Base-by-base conservation (phyloP, 2,797 vertebrate genomes). In the Periophthalmus magnuspinnatus region DNA sequence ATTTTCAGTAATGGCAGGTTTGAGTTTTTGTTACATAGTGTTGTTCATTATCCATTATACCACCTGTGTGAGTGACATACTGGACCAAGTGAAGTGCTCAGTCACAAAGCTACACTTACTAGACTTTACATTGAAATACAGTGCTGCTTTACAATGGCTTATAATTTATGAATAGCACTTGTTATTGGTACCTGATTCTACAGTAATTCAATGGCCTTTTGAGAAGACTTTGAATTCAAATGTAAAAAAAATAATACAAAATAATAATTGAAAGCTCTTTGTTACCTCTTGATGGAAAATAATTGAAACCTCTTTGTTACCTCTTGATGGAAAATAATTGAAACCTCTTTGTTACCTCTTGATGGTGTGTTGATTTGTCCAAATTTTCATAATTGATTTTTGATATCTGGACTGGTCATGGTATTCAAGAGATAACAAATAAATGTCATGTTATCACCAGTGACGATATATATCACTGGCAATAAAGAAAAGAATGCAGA, bases 141-240 rank as follows among this genome's bases (percentile, higher is more conserved):
- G 68, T 32, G 3, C 36, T 59, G 60, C 57, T 77, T 78, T 73
- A 69, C 69, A 36, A 75, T 75, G 60, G 65, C 79, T 45, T 77
- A 54, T 41, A 41, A 3, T 57, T 48, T 61, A 24, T 52, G 28
- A 55, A 36, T 54, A 61, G 77, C 60, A 69, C 50, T 36, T 71
- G 79, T 50, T 70, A 70, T 72, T 69, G 63, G 60, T 76, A 76
- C 5, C 13, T 11, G 41, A 14, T 45, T 45, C 41, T 5, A 14
- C 13, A 81, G 74, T 74, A 76, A 81, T 19, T 17, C 2, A 59
- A 77, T 62, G 57, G 52, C 9, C 21, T 55, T 54, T 54, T 21
- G 7, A 54, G 3, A 10, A 11, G 16, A 19, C 50, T 48, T 48
- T 48, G 5, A 38, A 17, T 16, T 16, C 17, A 19, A 50, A 50